Evolutionary conservation across 2,797 vertebrate species (phyloP), one percentile per base, ranked within the genome.

Genomic region (Garrulus glandarius): DNA sequence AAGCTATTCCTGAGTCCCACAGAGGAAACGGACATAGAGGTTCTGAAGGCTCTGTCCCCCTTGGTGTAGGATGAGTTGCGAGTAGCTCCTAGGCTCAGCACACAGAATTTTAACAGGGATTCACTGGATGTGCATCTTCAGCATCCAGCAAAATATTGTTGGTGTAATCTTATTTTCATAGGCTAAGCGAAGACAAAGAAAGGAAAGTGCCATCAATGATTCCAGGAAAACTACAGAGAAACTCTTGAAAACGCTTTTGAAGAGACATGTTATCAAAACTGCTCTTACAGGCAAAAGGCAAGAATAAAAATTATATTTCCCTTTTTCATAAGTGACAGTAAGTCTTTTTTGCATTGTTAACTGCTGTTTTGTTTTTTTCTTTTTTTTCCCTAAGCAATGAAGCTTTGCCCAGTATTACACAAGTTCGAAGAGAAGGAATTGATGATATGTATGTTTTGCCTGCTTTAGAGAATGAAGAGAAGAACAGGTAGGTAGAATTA

Each of bases 141-240:
- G 6, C 29, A 63, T 50, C 29, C 27, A 53, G 39, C 34, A 84
- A 79, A 78, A 59, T 47, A 22, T n/a, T 4, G 0, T 36, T 75
- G 41, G 5, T 72, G 3, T 87, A 57, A 64, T 84, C 21, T 11
- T 74, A 37, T 52, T 89, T 95, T 82, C 87, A 34, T 59, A 99
- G 99, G 98, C 98, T 55, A 98, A 98, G 84, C 98, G 99, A 95
- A 98, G 99, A 91, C 99, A 99, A 85, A 98, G 98, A 94, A 99
- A 99, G 96, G 99, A 99, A 69, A 92, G 98, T 36, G 97, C 99
- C 24, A 89, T 49, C 22, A 96, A 32, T 10, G 99, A 99, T 96
- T 99, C 99, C 68, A 98, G 97, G 82, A 98, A 98, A 96, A 99
- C 99, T 49, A 98, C 98, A 41, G 99, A 99, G 86, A 99, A 99